Base-by-base conservation (phyloP, 2,888 invertebrate species). In the Adelphocoris suturalis region DNA sequence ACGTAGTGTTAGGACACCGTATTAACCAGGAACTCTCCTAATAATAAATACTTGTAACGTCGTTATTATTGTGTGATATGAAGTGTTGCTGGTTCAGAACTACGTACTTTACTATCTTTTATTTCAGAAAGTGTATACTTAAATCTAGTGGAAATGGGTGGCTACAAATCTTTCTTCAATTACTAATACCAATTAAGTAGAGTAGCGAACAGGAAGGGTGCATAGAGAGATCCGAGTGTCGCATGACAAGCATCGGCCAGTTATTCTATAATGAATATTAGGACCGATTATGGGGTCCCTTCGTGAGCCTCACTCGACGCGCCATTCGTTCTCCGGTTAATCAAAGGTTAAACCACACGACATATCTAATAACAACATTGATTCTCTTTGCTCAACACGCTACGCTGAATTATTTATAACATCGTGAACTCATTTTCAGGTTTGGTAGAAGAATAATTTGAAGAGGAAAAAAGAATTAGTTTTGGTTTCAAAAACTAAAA, bases 331-430 rank as follows among this genome's bases (percentile, higher is more conserved):
- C 48, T 81, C 48, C 46, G 61, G 61, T 81, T 81, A 81, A 81
- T 81, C 81, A 81, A 81, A 81, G 81, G 81, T 81, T 81, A 81
- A 81, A 81, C 81, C 81, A 81, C 81, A 81, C 81, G 81, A 46
- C 81, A 81, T 48, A 47, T 27, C 46, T 81, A 81, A 81, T 81
- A 81, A 81, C 81, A 81, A 81, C 81, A 81, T 81, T 81, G 81
- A 81, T 81, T 81, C 47, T 81, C 46, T 16, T n/a, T 48, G 19
- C n/a, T 47, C 47, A 47, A 13, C 81, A 81, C 81, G 81, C 81
- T n/a, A 81, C 46, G 46, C n/a, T 81, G 47, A 81, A 81, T 81
- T 48, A 81, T 81, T 47, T n/a, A 81, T 81, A 37, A 37, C 37
- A 9, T 5, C 23, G 47, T 81, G n/a, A 48, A 23, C 11, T 12